Base-by-base conservation (phyloP, 2,888 invertebrate genomes). In the Drosophila anceps region DNA sequence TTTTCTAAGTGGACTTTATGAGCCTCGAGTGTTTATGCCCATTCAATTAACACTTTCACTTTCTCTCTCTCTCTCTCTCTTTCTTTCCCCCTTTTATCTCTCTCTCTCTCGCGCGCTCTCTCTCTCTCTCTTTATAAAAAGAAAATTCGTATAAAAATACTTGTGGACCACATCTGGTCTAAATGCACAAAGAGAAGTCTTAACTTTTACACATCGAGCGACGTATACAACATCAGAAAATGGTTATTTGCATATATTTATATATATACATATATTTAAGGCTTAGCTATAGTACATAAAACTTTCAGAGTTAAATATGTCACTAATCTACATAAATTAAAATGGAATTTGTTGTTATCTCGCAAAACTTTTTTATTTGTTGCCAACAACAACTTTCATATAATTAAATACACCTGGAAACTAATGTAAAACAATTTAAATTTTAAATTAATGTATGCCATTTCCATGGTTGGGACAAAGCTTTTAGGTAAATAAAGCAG, bases 271-370 rank as follows among this genome's bases (percentile, higher is more conserved):
- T 6, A 48, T 10, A 7, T 48, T n/a, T n/a, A n/a, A 27, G 27
- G 50, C 50, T 31, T 20, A 20, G 3, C 13, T 20, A 8, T 8
- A 4, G 4, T 8, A 20, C 7, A 51, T 51, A 51, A 39, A 27
- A 54, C 1, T 1, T 27, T n/a, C n/a, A 7, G n/a, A 29, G 8
- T 13, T 39, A 54, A 27, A 37, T 54, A 37, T 39, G 35, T n/a
- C 27, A 0, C n/a, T 27, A 54, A 54, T 54, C 54, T 54, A n/a
- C 54, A 39, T 54, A 54, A 39, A 54, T 39, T 54, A 54, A 54
- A 54, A 37, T 35, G 2, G 3, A n/a, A 37, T 53, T 53, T n/a
- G 24, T 27, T 53, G 10, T 6, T 51, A 51, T 20, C 35, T 24
- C 20, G 13, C 2, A 12, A 20, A 51, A 35, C 51, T 33, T 35